phyloP scores from a whole-genome alignment of 2,888 invertebrate genomes.

The Pachliopta kotzebuea region DNA sequence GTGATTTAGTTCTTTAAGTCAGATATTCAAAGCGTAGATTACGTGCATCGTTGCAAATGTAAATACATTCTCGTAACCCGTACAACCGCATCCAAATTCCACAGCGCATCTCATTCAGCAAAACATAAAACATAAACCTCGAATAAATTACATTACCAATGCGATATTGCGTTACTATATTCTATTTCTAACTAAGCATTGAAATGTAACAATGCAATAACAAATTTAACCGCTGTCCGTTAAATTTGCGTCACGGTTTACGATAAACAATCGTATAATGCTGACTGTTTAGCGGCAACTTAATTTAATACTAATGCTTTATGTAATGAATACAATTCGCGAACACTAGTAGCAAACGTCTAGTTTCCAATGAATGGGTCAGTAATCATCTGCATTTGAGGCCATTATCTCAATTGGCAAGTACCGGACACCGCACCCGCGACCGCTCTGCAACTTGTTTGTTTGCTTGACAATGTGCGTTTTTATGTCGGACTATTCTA shows the following conservation, averaged over 20 bases:
- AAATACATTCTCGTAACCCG: constrained; percentile 13
- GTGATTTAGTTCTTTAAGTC: not conserved
- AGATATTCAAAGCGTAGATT: constrained; percentile 11
- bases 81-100: constrained; percentile 23
- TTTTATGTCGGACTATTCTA: constrained; percentile 41
- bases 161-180: constrained; percentile 42
- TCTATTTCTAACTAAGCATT: constrained; percentile 41
- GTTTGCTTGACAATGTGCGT: constrained; percentile 65
- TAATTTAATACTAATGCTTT: constrained; percentile 54
- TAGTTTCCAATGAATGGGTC: constrained; percentile 73
- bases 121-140: constrained; percentile 33
- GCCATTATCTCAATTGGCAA: constrained; percentile 77
- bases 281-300: constrained; percentile 56
- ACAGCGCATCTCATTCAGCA: constrained; percentile 27
- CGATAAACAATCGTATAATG: constrained; percentile 37
- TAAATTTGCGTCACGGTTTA: constrained; percentile 34
- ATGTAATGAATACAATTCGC: constrained; percentile 59
- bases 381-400: constrained; percentile 78
- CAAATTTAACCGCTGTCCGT: constrained; percentile 29
- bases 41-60: constrained; percentile 5
- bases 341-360: constrained; percentile 52
- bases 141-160: constrained; percentile 31
- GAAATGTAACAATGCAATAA: constrained; percentile 31
- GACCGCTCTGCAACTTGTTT: constrained; percentile 55
- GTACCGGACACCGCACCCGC: constrained; percentile 73